Evolutionary conservation across 2,113 vertebrate species (phyloP).

Genomic region (Dendrocopos noguchii): DNA sequence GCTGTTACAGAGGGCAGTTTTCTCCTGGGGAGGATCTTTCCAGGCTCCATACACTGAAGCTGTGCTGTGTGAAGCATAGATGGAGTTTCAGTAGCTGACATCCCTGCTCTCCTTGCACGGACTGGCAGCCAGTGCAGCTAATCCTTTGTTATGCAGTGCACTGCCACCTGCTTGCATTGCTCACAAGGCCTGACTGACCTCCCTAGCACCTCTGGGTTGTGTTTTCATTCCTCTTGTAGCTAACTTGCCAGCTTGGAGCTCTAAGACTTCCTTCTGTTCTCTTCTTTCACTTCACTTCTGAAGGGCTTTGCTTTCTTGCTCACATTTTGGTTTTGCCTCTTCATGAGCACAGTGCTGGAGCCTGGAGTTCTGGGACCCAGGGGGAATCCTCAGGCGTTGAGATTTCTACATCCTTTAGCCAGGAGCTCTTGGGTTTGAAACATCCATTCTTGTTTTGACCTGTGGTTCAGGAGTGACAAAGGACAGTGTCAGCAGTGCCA

Average conservation of each 20-base stretch:
- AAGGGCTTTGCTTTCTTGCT: neutral
- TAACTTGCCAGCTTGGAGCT: neutral
- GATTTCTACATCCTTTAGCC: neutral
- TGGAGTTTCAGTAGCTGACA: neutral
- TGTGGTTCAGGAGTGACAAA: neutral
- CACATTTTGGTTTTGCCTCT: neutral
- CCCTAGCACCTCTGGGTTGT: neutral
- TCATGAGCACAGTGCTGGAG: neutral
- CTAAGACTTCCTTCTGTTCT: neutral
- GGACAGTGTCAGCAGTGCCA: neutral
- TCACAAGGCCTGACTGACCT: neutral
- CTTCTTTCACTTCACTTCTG: neutral
- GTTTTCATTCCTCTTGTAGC: neutral
- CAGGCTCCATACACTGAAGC: neutral
- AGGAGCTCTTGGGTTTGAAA: neutral
- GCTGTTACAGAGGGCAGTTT: neutral
- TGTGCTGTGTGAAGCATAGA: neutral
- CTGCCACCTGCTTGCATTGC: neutral
- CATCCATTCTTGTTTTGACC: neutral
- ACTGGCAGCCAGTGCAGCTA: slow-evolving; percentile 3
- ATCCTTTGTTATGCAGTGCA: neutral
- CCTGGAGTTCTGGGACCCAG: neutral
- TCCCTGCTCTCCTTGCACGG: neutral
- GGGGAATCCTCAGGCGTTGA: neutral
- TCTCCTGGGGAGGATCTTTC: neutral